phyloP scores from a whole-genome alignment of 2,113 vertebrate genomes.

The Ramphastos sulfuratus region DNA sequence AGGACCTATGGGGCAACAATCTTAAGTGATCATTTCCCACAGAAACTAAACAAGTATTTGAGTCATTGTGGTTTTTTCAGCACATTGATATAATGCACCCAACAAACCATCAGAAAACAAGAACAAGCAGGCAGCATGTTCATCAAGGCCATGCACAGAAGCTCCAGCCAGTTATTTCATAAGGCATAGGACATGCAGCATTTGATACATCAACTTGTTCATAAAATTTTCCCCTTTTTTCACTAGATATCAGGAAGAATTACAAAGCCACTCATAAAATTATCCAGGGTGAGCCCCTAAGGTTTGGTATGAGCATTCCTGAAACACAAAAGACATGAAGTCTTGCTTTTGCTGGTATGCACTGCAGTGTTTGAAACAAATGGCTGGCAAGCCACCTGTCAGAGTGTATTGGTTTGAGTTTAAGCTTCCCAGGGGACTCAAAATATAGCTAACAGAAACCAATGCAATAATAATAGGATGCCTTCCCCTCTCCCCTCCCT shows the following conservation, averaged over 20 bases:
- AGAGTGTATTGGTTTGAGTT: too few species aligned
- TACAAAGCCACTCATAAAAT: background rate
- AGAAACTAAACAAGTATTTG: background rate
- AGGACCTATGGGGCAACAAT: background rate
- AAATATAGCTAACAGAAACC: too few species aligned
- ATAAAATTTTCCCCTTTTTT: background rate
- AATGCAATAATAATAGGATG: too few species aligned
- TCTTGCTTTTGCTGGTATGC: background rate
- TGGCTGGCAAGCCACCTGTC: background rate
- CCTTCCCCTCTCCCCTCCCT: too few species aligned
- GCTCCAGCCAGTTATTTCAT: background rate
- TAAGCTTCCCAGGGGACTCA: too few species aligned
- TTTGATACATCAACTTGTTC: background rate
- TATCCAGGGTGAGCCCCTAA: background rate
- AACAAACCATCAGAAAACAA: background rate
- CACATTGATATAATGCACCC: background rate
- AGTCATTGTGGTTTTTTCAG: background rate
- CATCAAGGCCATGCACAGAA: background rate
- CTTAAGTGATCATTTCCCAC: background rate
- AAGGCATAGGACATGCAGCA: background rate
- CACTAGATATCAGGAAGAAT: background rate
- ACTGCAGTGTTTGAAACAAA: background rate
- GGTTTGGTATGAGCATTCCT: background rate
- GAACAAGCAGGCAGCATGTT: background rate
- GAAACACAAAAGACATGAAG: background rate